Evolutionary conservation across 1,140 invertebrate genomes (phyloP).

Genomic region (Triops longicaudatus): DNA sequence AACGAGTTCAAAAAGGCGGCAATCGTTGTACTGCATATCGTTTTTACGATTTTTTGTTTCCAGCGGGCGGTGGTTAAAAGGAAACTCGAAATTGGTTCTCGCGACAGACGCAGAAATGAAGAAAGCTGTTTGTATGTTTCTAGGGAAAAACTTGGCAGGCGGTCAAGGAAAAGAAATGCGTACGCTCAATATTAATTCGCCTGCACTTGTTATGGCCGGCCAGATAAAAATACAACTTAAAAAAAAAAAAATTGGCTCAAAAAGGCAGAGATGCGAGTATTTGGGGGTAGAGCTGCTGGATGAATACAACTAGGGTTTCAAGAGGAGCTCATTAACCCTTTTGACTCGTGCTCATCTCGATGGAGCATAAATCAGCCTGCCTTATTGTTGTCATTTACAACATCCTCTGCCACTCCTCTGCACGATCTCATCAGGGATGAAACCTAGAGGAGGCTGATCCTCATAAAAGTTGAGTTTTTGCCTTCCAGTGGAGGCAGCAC

Average conservation of each 20-base stretch:
- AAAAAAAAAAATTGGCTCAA: background rate
- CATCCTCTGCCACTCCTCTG: background rate
- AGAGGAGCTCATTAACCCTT: slow-evolving; percentile 14
- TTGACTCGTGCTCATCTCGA: slow-evolving; percentile 10
- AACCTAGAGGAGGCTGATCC: slow-evolving; percentile 10
- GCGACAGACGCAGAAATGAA: background rate
- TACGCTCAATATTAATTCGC: background rate
- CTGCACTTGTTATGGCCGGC: background rate
- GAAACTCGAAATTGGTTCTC: background rate
- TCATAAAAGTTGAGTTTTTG: background rate
- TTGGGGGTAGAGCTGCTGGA: background rate
- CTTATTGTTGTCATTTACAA: slow-evolving; percentile 15
- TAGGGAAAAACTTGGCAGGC: background rate
- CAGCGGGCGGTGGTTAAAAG: background rate
- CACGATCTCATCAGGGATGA: slow-evolving; percentile 11
- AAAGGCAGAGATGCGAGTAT: background rate
- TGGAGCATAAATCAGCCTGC: background rate
- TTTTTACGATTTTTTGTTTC: background rate
- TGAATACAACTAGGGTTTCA: background rate
- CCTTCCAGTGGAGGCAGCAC: background rate
- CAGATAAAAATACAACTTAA: background rate
- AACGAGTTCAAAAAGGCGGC: background rate
- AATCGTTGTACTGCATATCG: background rate
- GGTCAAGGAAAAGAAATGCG: background rate
- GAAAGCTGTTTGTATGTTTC: background rate